Evolutionary conservation across 1,140 invertebrate species (phyloP).

Genomic region (Antheraea pernyi): DNA sequence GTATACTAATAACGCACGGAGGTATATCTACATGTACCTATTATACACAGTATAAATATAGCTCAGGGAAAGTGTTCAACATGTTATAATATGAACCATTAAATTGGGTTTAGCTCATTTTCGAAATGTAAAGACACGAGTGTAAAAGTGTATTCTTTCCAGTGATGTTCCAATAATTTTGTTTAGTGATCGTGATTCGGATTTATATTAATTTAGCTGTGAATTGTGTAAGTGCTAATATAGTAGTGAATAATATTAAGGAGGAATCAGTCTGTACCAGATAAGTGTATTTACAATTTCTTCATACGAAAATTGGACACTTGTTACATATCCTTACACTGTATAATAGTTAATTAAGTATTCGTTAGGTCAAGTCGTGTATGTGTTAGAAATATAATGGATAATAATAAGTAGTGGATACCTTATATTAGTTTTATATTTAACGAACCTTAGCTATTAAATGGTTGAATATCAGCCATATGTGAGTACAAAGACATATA

Average conservation of each 20-base stretch:
- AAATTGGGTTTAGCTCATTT: too few species aligned
- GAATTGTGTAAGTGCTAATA: conserved; percentile 39
- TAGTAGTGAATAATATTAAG: conserved; percentile 19
- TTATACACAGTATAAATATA: too few species aligned
- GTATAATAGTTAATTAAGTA: conserved; percentile 36
- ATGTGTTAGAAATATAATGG: not conserved
- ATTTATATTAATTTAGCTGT: conserved; percentile 38
- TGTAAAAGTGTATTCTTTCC: conserved; percentile 8
- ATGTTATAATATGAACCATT: too few species aligned
- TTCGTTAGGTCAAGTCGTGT: conserved; percentile 24
- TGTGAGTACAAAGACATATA: conserved; percentile 34
- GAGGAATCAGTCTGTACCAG: conserved; percentile 59
- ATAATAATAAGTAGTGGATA: not conserved
- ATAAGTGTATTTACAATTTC: conserved; percentile 65
- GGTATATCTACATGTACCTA: too few species aligned
- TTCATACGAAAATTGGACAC: conserved; percentile 54
- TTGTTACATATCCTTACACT: conserved; percentile 75
- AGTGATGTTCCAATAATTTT: conserved; percentile 5
- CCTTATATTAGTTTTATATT: conserved; percentile 2
- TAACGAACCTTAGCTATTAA: not conserved
- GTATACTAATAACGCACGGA: too few species aligned
- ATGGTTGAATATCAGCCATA: conserved; percentile 27
- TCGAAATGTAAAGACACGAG: too few species aligned
- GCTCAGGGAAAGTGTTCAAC: too few species aligned
- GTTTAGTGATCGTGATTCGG: not conserved